Percentiles rank a stretch among this genome's conserved stretches.
Evolutionary conservation across 2,888 invertebrate species (phyloP).

Genomic region (Conomelus anceps): DNA sequence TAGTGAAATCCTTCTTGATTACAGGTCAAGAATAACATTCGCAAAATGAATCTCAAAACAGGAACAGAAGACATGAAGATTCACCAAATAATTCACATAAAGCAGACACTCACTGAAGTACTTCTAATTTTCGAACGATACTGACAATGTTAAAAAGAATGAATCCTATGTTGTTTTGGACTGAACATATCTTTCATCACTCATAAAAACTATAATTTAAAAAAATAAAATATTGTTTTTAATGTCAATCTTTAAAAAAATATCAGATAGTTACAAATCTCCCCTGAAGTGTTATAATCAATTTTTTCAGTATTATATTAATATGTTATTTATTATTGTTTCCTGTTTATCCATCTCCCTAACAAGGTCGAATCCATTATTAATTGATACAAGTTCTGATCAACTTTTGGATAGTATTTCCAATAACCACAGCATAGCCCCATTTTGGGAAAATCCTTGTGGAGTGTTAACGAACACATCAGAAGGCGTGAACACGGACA

Average conservation of each 20-base stretch:
- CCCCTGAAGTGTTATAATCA: too few relatives aligned
- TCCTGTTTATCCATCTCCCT: not conserved
- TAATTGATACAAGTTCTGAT: not conserved
- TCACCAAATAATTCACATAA: not conserved
- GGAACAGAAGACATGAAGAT: not conserved
- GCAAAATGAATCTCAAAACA: not conserved
- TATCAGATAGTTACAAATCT: too few relatives aligned
- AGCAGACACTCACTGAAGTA: not conserved
- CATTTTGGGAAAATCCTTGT: constrained; percentile 25
- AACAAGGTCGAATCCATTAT: not conserved
- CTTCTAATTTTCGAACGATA: not conserved
- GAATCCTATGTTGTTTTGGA: not conserved
- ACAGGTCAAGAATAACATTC: too few relatives aligned
- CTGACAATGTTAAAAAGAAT: not conserved
- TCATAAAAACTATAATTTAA: not conserved
- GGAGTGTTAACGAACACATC: constrained; percentile 1
- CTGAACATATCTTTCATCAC: not conserved
- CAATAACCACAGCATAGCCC: not conserved
- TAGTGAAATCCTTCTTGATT: not conserved
- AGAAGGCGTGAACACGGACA: not conserved
- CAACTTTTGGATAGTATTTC: not conserved
- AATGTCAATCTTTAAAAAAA: too few relatives aligned
- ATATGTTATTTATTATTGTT: too few relatives aligned
- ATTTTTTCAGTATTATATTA: not conserved
- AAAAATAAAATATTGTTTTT: too few relatives aligned